Conservation (phyloP, 2,113 vertebrate species). For the Octodon degus region DNA sequence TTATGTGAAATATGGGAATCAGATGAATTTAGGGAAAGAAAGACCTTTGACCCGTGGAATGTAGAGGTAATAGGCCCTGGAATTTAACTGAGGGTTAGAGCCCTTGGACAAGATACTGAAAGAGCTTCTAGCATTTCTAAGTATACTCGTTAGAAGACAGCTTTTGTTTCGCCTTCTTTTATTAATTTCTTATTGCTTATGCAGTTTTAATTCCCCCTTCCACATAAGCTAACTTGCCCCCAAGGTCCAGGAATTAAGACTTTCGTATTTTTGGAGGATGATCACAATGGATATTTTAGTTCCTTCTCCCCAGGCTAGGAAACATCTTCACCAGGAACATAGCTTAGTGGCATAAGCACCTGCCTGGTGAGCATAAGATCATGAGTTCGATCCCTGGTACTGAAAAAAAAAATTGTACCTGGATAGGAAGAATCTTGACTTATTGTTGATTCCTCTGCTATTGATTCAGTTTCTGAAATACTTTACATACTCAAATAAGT, state of each 20-base stretch:
- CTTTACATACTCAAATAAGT: not conserved
- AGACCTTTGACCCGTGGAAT: not conserved
- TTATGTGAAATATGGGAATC: not conserved
- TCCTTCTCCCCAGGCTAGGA: not conserved
- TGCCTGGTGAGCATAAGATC: too few relatives aligned
- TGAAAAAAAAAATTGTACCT: too few relatives aligned
- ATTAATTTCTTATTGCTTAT: not conserved
- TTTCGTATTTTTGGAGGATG: not conserved
- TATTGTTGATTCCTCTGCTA: rapidly evolving
- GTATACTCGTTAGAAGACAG: not conserved
- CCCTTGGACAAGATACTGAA: not conserved
- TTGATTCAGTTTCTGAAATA: not conserved
- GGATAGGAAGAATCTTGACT: not conserved
- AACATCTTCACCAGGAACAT: not conserved
- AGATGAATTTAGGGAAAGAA: not conserved
- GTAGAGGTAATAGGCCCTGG: not conserved
- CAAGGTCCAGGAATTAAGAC: not conserved
- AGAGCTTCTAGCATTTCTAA: rapidly evolving
- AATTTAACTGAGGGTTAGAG: not conserved
- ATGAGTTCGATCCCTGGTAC: too few relatives aligned
- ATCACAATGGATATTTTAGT: not conserved
- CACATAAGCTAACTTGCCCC: rapidly evolving
- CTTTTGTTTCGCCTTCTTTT: not conserved
- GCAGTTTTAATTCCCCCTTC: too few relatives aligned
- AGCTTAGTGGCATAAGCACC: too few relatives aligned